Base-by-base conservation (phyloP, 2,797 vertebrate species). In the Xiphophorus birchmanni region DNA sequence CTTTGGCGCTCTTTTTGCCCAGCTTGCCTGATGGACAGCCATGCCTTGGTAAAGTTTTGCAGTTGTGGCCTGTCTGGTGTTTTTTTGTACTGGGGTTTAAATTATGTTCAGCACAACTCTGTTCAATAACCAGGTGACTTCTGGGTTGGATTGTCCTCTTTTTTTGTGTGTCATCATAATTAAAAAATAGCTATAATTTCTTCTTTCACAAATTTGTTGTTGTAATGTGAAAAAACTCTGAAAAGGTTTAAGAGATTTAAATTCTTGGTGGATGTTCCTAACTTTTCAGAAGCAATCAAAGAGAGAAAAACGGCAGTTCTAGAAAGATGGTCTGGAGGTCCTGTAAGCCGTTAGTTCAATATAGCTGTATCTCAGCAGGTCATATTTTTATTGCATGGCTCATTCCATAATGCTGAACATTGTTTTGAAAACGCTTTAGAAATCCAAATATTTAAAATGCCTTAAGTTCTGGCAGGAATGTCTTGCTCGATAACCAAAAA, bases 231-330 rank as follows among this genome's bases (percentile, higher is more conserved):
- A 42, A 67, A 40, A 37, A 37, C 0, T 17, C 29, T 29, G 26
- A 40, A 67, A 42, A 40, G 7, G 3, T 40, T 40, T 8, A 67
- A 40, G 18, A 10, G 2, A 37, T 11, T 5, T 42, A 67, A 42
- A 40, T 40, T 58, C 45, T 88, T 84, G 65, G 81, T 74, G 71
- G 76, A 89, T 58, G 72, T 69, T 72, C 73, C 40, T 17, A 23
- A 76, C 18, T 73, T 67, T 81, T 84, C 71, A 75, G 69, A 75
- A 73, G 52, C 56, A 73, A 82, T 80, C 74, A 65, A 81, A 60
- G 77, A 84, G 80, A 76, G 11, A 56, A 23, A 80, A 87, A 84
- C 60, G 75, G 81, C 58, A 86, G 72, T 85, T 89, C 47, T 35
- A 84, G 73, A 82, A 89, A 84, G 73, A 82, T 48, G 48, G 56